phyloP scores from a whole-genome alignment of 2,797 vertebrate genomes.

The Tapera naevia region DNA sequence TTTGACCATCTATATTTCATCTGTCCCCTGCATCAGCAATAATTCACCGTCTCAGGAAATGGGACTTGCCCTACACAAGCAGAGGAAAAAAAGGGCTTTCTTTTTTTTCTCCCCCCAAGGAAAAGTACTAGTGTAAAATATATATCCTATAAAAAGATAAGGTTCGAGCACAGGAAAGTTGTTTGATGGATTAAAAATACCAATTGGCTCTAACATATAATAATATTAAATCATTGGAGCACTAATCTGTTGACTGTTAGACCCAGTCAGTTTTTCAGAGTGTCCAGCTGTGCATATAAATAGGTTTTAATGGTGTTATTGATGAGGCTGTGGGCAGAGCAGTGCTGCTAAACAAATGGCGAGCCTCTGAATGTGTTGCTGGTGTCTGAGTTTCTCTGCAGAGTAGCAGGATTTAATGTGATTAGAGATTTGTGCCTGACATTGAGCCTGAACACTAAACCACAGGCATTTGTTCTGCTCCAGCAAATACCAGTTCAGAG shows the following conservation, averaged over 20 bases:
- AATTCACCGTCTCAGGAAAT: background rate
- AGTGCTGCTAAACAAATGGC: background rate
- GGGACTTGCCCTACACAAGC: background rate
- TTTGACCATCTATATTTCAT: background rate
- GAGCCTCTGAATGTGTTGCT: background rate
- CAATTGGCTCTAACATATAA: background rate
- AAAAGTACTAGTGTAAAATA: background rate
- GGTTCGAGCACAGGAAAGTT: background rate
- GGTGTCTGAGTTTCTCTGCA: background rate
- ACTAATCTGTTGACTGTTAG: background rate
- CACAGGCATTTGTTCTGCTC: background rate
- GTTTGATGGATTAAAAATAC: background rate
- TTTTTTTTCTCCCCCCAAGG: background rate
- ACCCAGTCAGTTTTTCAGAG: background rate
- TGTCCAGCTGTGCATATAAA: conserved; percentile 39
- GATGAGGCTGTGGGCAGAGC: background rate
- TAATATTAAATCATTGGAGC: background rate
- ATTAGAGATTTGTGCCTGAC: conserved; percentile 12
- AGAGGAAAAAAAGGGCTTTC: background rate
- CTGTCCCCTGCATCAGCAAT: background rate
- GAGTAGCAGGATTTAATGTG: conserved; percentile 11
- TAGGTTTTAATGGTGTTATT: background rate
- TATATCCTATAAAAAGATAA: background rate
- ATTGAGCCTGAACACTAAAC: background rate
- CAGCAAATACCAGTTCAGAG: background rate